phyloP scores from a whole-genome alignment of 2,113 vertebrate genomes.

The Mugil cephalus region DNA sequence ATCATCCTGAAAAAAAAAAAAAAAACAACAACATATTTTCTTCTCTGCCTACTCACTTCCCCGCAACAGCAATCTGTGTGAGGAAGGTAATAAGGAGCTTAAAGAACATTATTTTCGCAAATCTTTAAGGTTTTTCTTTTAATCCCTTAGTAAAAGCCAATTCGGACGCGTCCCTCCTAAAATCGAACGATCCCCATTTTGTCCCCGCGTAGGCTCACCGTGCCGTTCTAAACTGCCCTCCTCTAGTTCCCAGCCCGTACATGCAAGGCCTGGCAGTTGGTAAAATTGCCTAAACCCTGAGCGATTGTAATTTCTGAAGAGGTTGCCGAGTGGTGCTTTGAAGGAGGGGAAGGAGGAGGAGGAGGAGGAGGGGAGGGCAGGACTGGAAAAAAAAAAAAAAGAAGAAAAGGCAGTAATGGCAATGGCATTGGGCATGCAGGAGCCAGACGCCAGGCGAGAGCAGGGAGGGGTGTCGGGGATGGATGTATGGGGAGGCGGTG shows the following conservation, averaged over 20 bases:
- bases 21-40: slow-evolving; percentile 9
- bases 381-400: slow-evolving; percentile 21
- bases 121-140: too few relatives aligned
- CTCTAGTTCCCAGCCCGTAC: slow-evolving; percentile 66
- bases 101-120: slow-evolving; percentile 32
- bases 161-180: slow-evolving; percentile 49
- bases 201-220: slow-evolving; percentile 63
- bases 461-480: slow-evolving; percentile 52
- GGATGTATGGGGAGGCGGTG: slow-evolving; percentile 62
- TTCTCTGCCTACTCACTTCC: slow-evolving; percentile 33
- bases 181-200: slow-evolving; percentile 73
- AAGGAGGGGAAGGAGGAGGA: slow-evolving; percentile 63
- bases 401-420: slow-evolving; percentile 61
- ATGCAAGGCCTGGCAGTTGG: slow-evolving; percentile 76
- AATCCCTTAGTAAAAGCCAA: slow-evolving; percentile 49
- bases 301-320: slow-evolving; percentile 86
- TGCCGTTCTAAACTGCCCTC: slow-evolving; percentile 57
- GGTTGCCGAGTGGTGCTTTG: slow-evolving; percentile 81
- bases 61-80: slow-evolving; percentile 27
- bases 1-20: slow-evolving; percentile 45
- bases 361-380: slow-evolving; percentile 36
- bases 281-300: slow-evolving; percentile 84
- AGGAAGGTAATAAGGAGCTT: slow-evolving; percentile 40
- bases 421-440: slow-evolving; percentile 71
- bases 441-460: slow-evolving; percentile 63